Conservation (phyloP, 2,888 invertebrate genomes). For the Drosophila hamatofila region DNA sequence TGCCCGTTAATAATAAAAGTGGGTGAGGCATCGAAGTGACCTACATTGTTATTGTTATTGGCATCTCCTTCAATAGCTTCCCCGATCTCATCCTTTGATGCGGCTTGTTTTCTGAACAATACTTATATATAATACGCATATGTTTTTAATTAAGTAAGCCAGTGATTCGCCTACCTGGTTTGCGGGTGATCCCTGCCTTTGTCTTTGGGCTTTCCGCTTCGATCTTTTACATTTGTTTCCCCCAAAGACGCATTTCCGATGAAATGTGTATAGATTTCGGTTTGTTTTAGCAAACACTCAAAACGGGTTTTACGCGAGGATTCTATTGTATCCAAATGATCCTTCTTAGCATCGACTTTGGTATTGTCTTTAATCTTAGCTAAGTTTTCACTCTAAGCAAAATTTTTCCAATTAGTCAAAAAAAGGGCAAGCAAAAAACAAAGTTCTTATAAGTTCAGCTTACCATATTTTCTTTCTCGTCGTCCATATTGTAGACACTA, state of each 20-base stretch:
- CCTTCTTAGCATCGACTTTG: conserved; percentile 88
- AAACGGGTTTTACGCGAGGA: conserved; percentile 96
- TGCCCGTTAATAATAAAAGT: conserved; percentile 96
- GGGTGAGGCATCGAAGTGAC: conserved; percentile 96
- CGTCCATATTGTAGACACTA: conserved; percentile 87
- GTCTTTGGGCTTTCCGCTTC: conserved; percentile 53
- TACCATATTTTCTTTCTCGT: conserved; percentile 91
- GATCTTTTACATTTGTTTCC: conserved; percentile 83
- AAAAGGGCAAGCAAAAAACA: neutral
- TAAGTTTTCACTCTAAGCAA: conserved; percentile 4
- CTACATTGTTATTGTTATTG: conserved; percentile 91
- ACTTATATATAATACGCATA: neutral
- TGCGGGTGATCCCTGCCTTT: conserved; percentile 40
- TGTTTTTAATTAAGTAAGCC: neutral
- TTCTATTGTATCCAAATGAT: conserved; percentile 91
- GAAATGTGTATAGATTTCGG: conserved; percentile 99
- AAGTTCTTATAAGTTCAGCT: conserved; percentile 64
- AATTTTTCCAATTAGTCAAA: neutral
- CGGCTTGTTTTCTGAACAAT: conserved; percentile 75
- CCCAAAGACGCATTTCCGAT: conserved; percentile 93
- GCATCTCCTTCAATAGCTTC: conserved; percentile 96
- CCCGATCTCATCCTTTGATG: conserved; percentile 96
- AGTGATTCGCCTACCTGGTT: conserved; percentile 53
- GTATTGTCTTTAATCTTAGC: neutral
- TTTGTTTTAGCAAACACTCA: conserved; percentile 97